A percentile compares a stretch with the other conserved stretches of the same genome.
Evolutionary conservation across 2,888 invertebrate species (phyloP).

Genomic region (Tenodera sinensis): DNA sequence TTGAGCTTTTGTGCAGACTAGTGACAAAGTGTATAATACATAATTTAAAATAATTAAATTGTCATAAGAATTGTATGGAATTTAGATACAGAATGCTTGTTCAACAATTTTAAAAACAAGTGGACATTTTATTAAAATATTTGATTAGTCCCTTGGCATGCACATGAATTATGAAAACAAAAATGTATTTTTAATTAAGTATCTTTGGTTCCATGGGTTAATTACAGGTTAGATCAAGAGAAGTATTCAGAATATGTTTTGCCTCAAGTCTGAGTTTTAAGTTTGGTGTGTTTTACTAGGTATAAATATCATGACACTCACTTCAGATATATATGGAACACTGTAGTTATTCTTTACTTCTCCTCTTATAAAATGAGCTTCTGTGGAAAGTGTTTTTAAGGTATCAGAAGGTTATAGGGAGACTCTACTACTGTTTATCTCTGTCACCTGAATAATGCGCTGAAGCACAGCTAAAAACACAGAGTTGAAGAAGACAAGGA

Average conservation of each 20-base stretch:
- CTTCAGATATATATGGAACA: conserved; percentile 15
- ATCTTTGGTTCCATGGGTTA: not conserved
- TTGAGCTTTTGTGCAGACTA: no score
- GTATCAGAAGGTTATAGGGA: not conserved
- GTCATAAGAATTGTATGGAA: no score
- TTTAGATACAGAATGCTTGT: not conserved
- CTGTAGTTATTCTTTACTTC: not conserved
- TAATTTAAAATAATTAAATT: no score
- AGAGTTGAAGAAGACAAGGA: not conserved
- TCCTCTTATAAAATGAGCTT: not conserved
- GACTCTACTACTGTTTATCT: not conserved
- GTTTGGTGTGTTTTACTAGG: not conserved
- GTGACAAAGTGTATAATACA: no score
- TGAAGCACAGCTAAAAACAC: conserved; percentile 4
- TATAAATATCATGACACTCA: not conserved
- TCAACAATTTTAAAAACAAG: not conserved
- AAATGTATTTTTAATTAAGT: not conserved
- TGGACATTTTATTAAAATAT: not conserved
- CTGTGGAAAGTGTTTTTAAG: not conserved
- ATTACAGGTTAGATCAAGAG: not conserved
- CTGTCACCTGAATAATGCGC: not conserved
- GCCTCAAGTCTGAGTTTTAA: not conserved
- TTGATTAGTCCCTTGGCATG: not conserved
- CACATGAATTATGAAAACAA: not conserved
- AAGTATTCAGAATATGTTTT: not conserved